Conservation (phyloP, 2,888 invertebrate genomes). For the Melieria crassipennis region DNA sequence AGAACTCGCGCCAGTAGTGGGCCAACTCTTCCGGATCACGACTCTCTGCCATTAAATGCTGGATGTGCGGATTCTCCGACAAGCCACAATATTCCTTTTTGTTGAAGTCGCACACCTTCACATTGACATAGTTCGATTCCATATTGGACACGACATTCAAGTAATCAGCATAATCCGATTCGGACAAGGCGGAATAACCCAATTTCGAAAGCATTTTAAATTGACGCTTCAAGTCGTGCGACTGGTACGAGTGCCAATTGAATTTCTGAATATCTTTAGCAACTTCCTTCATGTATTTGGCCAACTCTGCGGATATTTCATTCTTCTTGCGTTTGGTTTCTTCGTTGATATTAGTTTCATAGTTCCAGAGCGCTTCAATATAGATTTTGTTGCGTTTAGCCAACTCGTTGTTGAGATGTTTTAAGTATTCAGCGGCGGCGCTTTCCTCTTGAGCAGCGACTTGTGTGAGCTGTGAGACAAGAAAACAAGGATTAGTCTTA, state of each 20-base stretch:
- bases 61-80: conserved; percentile 79
- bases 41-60: conserved; percentile 75
- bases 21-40: conserved; percentile 81
- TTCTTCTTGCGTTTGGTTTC: conserved; percentile 71
- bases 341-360: conserved; percentile 80
- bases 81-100: conserved; percentile 74
- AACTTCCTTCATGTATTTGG: conserved; percentile 63
- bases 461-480: conserved; percentile 45
- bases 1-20: conserved; percentile 83
- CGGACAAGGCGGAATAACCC: conserved; percentile 77
- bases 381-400: conserved; percentile 71
- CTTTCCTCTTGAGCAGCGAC: conserved; percentile 64
- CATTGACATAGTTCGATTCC: conserved; percentile 80
- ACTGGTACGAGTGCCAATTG: conserved; percentile 78
- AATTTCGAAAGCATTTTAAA: conserved; percentile 78
- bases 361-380: conserved; percentile 76
- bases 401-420: conserved; percentile 71
- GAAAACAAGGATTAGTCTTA: too few relatives aligned
- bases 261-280: conserved; percentile 67
- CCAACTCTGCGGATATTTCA: conserved; percentile 58
- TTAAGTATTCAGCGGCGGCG: conserved; percentile 72
- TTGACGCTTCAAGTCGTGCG: conserved; percentile 76
- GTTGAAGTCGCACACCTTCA: conserved; percentile 78
- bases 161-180: conserved; percentile 72
- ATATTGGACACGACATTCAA: conserved; percentile 75